A percentile compares a stretch with the other conserved stretches of the same genome.
These are phyloP conservation scores for Patagioenas fasciata DNA, from an alignment of 2,113 vertebrate species.

Conservation along the genomic window DNA sequence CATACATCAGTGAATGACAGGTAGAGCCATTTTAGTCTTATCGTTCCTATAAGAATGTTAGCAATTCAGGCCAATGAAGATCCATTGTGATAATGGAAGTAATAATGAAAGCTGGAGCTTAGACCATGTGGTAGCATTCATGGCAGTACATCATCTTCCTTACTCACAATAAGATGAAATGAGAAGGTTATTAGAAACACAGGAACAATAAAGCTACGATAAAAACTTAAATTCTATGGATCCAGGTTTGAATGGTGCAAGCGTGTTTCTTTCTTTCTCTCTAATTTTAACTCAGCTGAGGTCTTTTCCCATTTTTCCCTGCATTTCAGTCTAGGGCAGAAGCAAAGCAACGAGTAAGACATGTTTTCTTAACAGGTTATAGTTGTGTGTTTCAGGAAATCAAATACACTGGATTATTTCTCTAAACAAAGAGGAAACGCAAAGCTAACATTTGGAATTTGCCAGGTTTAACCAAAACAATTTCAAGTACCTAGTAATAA, in stretches of 20 bases:
- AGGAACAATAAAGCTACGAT: not conserved
- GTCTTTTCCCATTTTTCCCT: not conserved
- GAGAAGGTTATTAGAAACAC: not conserved
- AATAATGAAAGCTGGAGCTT: slow-evolving; percentile 27
- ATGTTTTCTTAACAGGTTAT: not conserved
- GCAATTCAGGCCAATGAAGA: slow-evolving; percentile 34
- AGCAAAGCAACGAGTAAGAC: not conserved
- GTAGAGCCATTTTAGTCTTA: not conserved
- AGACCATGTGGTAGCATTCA: not conserved
- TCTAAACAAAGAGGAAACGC: not conserved
- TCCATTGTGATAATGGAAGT: slow-evolving; percentile 26
- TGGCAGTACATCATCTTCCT: not conserved
- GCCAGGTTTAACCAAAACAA: not conserved
- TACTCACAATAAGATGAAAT: slow-evolving; percentile 20
- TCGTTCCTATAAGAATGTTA: not conserved
- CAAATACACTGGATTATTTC: not conserved
- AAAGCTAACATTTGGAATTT: not conserved
- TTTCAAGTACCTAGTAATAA: not conserved
- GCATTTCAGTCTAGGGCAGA: not conserved
- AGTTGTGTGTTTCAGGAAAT: not conserved
- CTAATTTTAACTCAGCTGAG: not conserved
- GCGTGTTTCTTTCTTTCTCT: not conserved
- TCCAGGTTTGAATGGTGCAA: not conserved
- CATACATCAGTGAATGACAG: slow-evolving; percentile 24
- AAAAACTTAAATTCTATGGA: not conserved